A percentile compares a stretch with the other conserved stretches of the same genome.
phyloP scores from a whole-genome alignment of 2,888 invertebrate species.

The Xanthia icteritia region DNA sequence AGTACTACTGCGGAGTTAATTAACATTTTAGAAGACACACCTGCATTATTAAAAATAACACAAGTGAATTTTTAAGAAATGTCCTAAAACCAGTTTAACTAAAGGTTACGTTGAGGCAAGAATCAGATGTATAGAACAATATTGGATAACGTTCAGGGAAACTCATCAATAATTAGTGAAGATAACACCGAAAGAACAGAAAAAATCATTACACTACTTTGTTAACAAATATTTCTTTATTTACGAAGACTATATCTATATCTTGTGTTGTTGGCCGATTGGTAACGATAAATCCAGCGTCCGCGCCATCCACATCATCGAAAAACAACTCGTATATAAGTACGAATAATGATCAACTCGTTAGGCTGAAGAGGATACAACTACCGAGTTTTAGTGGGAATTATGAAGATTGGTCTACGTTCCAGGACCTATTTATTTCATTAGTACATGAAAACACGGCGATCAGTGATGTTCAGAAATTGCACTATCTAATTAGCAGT shows the following conservation, averaged over 20 bases:
- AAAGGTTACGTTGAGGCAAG: constrained; percentile 15
- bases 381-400: constrained; percentile 33
- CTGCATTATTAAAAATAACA: background rate
- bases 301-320: background rate
- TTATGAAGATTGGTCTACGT: too few species aligned
- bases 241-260: background rate
- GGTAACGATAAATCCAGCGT: background rate
- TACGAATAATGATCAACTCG: constrained; percentile 13
- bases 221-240: constrained; percentile 21
- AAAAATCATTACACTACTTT: constrained; percentile 2
- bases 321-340: background rate
- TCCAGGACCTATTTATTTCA: too few species aligned
- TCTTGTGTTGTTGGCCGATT: constrained; percentile 1
- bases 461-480: too few species aligned
- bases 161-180: constrained; percentile 22
- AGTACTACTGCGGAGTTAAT: too few species aligned
- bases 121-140: constrained; percentile 10
- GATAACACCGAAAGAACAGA: constrained; percentile 13
- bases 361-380: constrained; percentile 33
- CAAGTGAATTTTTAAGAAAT: background rate
- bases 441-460: too few species aligned
- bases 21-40: constrained; percentile 2
- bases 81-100: constrained; percentile 9
- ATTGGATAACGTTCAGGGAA: constrained; percentile 7
- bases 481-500: constrained; percentile 15